These are phyloP conservation scores for Alloplasta piceator DNA, from an alignment of 2,888 invertebrate species.

Conservation along the genomic window DNA sequence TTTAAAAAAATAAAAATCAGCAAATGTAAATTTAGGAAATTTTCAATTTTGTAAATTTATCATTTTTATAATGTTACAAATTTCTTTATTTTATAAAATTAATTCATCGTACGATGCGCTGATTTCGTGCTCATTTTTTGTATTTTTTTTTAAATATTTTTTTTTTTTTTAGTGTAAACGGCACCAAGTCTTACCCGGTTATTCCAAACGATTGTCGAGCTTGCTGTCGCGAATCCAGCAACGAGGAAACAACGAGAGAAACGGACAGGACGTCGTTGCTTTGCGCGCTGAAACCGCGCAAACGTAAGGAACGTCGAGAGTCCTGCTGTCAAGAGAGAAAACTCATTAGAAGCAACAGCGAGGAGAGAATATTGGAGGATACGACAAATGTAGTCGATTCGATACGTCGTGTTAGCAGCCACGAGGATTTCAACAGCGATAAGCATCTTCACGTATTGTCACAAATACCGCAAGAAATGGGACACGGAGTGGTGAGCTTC, in stretches of 20 bases:
- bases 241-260: constrained; percentile 82
- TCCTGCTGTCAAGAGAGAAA: constrained; percentile 84
- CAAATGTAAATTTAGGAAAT: too few relatives aligned
- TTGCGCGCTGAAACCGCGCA: constrained; percentile 86
- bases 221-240: constrained; percentile 77
- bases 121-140: background rate
- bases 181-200: constrained; percentile 74
- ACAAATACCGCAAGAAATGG: constrained; percentile 80
- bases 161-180: constrained; percentile 76
- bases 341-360: constrained; percentile 81
- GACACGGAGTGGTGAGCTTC: constrained; percentile 81
- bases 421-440: constrained; percentile 85
- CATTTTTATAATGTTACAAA: too few relatives aligned
- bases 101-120: too few relatives aligned
- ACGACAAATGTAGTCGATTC: constrained; percentile 66
- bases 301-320: constrained; percentile 87
- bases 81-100: too few relatives aligned
- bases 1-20: too few relatives aligned
- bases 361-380: constrained; percentile 80
- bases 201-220: constrained; percentile 78
- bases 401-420: constrained; percentile 87
- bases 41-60: too few relatives aligned
- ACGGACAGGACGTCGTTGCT: constrained; percentile 85
- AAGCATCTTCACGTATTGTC: constrained; percentile 78
- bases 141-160: background rate